A percentile compares a stretch with the other conserved stretches of the same genome.
Conservation (phyloP, 2,888 invertebrate species). For the Mythimna vitellina region DNA sequence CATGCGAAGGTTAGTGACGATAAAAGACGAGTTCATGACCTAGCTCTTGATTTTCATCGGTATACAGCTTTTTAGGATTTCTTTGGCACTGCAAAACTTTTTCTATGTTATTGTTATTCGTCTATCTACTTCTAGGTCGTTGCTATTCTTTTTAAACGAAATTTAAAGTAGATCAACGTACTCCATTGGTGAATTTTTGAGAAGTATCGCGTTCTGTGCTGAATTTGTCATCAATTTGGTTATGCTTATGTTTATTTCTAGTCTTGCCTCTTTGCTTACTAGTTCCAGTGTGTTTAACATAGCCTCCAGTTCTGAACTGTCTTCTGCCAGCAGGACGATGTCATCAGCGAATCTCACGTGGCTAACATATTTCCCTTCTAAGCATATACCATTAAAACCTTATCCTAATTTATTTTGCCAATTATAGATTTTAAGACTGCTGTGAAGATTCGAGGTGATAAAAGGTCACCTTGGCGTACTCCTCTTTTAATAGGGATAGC, state of each 20-base stretch:
- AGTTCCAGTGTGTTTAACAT: background rate
- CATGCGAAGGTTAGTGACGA: background rate
- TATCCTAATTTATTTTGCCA: no score
- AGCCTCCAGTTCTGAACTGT: no score
- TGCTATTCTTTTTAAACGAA: background rate
- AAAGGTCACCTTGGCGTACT: no score
- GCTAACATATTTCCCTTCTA: background rate
- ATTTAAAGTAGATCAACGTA: no score
- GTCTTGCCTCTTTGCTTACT: background rate
- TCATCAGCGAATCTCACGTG: no score
- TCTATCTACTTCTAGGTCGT: background rate
- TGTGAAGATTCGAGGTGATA: no score
- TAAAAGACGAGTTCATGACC: background rate
- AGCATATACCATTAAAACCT: no score
- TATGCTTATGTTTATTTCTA: background rate
- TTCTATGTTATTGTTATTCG: background rate
- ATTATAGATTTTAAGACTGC: no score
- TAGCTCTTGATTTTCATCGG: background rate
- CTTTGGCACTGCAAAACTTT: background rate
- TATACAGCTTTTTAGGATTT: background rate
- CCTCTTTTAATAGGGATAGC: no score
- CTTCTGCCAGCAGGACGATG: no score
- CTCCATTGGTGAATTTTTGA: no score
- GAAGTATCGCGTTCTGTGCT: no score
- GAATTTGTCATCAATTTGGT: background rate